A percentile compares a stretch with the other conserved stretches of the same genome.
phyloP scores from a whole-genome alignment of 1,140 invertebrate species.

The Sitobion miscanthi region DNA sequence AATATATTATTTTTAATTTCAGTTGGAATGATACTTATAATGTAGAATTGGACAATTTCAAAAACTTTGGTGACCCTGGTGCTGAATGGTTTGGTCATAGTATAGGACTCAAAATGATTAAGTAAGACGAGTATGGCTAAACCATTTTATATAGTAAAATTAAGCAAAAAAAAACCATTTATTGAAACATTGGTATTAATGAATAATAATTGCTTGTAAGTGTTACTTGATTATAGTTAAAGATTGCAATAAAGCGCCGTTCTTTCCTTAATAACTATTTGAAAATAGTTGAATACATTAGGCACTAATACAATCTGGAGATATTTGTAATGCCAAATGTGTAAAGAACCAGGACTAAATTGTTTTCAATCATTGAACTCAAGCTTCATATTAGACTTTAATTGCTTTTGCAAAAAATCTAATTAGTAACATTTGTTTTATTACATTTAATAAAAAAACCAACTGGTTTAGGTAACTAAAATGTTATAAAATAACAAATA shows the following conservation, averaged over 20 bases:
- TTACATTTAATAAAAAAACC: background rate
- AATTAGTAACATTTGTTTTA: background rate
- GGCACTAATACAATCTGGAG: background rate
- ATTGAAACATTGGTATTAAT: background rate
- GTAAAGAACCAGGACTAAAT: background rate
- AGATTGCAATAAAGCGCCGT: background rate
- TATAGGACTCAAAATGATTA: constrained; percentile 49
- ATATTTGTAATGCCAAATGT: background rate
- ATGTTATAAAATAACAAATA: background rate
- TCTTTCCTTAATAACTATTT: background rate
- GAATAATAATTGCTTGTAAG: background rate
- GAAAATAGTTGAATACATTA: background rate
- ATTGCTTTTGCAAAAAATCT: too few species aligned
- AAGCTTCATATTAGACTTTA: too few species aligned
- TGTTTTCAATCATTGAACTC: too few species aligned
- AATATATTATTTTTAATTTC: background rate
- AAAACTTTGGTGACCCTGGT: constrained; percentile 49
- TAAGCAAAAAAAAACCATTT: background rate
- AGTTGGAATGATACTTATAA: constrained; percentile 48
- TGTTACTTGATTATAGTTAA: background rate
- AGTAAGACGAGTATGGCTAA: background rate
- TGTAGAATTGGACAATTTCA: constrained; percentile 34
- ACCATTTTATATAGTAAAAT: background rate
- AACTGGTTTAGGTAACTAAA: background rate
- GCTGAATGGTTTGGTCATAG: constrained; percentile 50